Base-by-base conservation (phyloP, 2,113 vertebrate species). In the Triplophysa tibetana region DNA sequence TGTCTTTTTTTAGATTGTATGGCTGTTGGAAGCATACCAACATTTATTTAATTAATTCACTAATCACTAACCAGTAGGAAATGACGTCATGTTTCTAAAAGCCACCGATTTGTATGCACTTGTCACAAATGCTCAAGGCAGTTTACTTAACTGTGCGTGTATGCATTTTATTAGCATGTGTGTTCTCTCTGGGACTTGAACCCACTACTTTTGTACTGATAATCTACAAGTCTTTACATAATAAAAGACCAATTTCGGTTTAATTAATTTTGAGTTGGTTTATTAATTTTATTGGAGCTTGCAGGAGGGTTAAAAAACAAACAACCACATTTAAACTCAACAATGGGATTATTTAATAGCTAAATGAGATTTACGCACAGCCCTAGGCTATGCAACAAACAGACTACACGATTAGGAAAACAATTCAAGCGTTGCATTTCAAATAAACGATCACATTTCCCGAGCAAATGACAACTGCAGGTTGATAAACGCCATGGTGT, bases 401-500 rank as follows among this genome's bases (percentile, higher is more conserved):
- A 24, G 24, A 2, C 24, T 24, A 14, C 26, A 58, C 0, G 8
- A 17, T 43, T 43, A 41, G 8, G n/a, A 60, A 58, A 60, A 12
- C 2, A 73, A 60, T n/a, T n/a, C 17, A 72, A 38, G 19, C 69
- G 33, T 14, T 38, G 26, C 41, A 29, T 43, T 62, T 75, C 41
- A 75, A 63, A 63, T 26, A 58, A 43, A 63, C 38, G 26, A 58
- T 75, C 58, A 17, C 54, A 24, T 61, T 61, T 62, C 38, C 45
- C 62, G 58, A 63, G 73, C 73, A 75, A 75, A 75, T 75, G 58
- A 48, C 63, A 63, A 19, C 58, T 29, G 72, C 41, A 13, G 52
- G 54, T 72, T 75, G 73, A 61, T 58, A 75, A 80, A 83, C 76
- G 70, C 77, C 82, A 82, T 81, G 68, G 64, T 66, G 77, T 84